Percentiles rank a stretch among this genome's conserved stretches.
phyloP scores from a whole-genome alignment of 2,113 vertebrate genomes.

The Melanostigma gelatinosum region DNA sequence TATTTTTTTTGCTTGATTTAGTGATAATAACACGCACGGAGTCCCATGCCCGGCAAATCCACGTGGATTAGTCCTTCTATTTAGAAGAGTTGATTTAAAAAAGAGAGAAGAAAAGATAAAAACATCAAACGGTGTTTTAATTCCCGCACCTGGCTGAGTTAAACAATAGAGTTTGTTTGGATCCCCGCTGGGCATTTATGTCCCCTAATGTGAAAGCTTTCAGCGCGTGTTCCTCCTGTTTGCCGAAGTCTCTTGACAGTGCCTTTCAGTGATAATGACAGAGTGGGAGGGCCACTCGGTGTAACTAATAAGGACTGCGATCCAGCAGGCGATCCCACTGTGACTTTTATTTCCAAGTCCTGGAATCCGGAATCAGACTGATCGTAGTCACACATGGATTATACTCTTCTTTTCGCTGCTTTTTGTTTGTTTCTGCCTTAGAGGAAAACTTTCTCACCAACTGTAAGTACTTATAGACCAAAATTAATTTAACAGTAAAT shows the following conservation, averaged over 20 bases:
- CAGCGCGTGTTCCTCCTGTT: slow-evolving; percentile 59
- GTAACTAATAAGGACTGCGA: slow-evolving; percentile 97
- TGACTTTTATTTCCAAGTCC: slow-evolving; percentile 85
- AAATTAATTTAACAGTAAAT: background rate
- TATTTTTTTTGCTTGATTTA: slow-evolving; percentile 5
- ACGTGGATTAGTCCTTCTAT: slow-evolving; percentile 8
- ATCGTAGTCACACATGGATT: slow-evolving; percentile 78
- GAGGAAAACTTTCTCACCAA: slow-evolving; percentile 77
- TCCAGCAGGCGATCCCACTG: slow-evolving; percentile 83
- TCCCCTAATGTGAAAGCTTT: slow-evolving; percentile 52
- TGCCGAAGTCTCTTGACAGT: slow-evolving; percentile 78
- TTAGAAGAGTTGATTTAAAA: slow-evolving; percentile 18
- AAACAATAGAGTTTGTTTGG: slow-evolving; percentile 51
- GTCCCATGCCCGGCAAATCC: slow-evolving; percentile 14
- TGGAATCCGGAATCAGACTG: slow-evolving; percentile 77
- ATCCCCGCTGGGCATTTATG: slow-evolving; percentile 44
- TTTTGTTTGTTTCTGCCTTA: slow-evolving; percentile 55
- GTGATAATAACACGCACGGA: slow-evolving; percentile 10
- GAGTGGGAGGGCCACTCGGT: slow-evolving; percentile 97
- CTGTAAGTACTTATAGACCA: slow-evolving; percentile 77
- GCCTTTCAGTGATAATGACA: slow-evolving; percentile 84
- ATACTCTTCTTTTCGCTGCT: slow-evolving; percentile 64
- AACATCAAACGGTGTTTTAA: slow-evolving; percentile 45
- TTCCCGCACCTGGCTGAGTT: slow-evolving; percentile 65
- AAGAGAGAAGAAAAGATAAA: slow-evolving; percentile 7